A percentile compares a stretch with the other conserved stretches of the same genome.
phyloP scores from a whole-genome alignment of 2,797 vertebrate genomes.

The Diglossa cyanea region DNA sequence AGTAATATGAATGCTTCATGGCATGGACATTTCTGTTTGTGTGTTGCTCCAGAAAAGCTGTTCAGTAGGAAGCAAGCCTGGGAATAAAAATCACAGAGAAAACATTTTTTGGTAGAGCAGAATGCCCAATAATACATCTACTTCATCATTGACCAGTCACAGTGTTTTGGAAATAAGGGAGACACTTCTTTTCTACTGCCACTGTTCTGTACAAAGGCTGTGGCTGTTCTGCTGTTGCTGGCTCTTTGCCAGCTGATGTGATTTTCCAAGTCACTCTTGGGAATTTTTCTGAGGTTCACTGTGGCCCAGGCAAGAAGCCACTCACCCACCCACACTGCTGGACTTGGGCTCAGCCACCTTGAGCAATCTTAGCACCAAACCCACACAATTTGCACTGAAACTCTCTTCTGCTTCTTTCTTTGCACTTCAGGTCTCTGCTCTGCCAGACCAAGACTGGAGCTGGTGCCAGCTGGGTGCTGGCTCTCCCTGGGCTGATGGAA shows the following conservation, averaged over 20 bases:
- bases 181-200: background rate
- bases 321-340: background rate
- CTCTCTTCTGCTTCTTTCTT: background rate
- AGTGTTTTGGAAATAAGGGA: background rate
- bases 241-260: background rate
- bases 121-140: background rate
- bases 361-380: background rate
- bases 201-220: background rate
- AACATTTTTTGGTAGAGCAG: background rate
- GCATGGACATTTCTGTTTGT: rapidly evolving
- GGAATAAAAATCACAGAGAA: background rate
- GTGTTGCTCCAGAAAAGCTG: background rate
- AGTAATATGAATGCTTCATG: background rate
- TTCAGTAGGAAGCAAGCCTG: background rate
- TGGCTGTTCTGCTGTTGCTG: background rate
- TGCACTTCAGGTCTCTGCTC: background rate
- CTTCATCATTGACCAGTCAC: rapidly evolving
- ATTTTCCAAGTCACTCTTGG: background rate
- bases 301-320: background rate
- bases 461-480: background rate
- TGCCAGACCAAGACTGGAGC: background rate
- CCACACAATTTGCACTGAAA: background rate
- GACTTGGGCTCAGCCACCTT: background rate
- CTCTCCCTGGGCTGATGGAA: background rate
- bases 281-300: background rate